Percentiles rank a stretch among this genome's conserved stretches.
These are phyloP conservation scores for Fratercula arctica DNA, from an alignment of 2,797 vertebrate species.

Conservation along the genomic window DNA sequence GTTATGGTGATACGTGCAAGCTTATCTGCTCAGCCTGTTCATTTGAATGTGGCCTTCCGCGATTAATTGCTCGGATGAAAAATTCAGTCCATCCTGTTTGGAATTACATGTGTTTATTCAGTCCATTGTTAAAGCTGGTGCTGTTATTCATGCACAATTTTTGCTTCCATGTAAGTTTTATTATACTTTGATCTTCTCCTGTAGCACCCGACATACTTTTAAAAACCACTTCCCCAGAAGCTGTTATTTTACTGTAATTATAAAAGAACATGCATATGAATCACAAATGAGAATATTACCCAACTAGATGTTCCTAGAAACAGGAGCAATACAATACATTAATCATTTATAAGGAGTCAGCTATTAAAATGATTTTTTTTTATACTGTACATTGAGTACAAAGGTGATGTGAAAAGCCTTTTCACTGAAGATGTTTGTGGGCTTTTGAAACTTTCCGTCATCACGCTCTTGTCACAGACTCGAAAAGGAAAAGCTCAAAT, in stretches of 20 bases:
- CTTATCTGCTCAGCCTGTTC: conserved; percentile 15
- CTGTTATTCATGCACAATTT: not conserved
- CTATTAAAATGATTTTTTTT: conserved; percentile 13
- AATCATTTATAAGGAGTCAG: conserved; percentile 45
- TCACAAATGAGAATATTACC: conserved; percentile 45
- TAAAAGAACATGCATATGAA: conserved; percentile 27
- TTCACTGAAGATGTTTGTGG: not conserved
- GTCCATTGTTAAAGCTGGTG: not conserved
- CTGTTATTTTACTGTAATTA: conserved; percentile 54
- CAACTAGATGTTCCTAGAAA: conserved; percentile 49
- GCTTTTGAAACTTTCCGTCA: not conserved
- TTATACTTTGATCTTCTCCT: conserved; percentile 45
- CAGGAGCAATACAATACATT: conserved; percentile 19
- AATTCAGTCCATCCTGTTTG: conserved; percentile 19
- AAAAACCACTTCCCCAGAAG: conserved; percentile 23
- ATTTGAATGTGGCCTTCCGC: not conserved
- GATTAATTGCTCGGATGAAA: not conserved
- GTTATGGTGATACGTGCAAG: not conserved
- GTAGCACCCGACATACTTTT: conserved; percentile 8
- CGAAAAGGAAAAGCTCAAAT: not conserved
- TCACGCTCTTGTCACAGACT: not conserved
- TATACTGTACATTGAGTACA: not conserved
- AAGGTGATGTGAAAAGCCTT: not conserved
- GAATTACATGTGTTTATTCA: conserved; percentile 9
- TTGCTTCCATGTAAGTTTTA: conserved; percentile 39